Evolutionary conservation across 2,113 vertebrate genomes (phyloP), one percentile per base, ranked within the genome.

Genomic region (Aplodontia rufa): DNA sequence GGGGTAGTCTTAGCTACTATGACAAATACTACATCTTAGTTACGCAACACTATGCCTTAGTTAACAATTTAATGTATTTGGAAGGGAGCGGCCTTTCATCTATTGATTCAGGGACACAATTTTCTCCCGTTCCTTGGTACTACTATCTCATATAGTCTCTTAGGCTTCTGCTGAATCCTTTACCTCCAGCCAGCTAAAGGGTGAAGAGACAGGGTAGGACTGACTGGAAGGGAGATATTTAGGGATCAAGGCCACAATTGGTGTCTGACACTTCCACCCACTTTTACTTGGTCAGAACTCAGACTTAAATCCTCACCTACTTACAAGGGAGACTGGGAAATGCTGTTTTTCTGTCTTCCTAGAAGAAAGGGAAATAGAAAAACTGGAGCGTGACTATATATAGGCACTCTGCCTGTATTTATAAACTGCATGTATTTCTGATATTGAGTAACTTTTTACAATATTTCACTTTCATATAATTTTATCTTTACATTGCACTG

Each of bases 391-490:
- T 47, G 45, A 90, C 32, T 83, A 47, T n/a, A 53, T 40, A 22
- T 8, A 91, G 49, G 11, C 47, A 42, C 11, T 74, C 12, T 91
- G n/a, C n/a, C 13, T 66, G 4, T 4, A 37, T 68, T 88, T 89
- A 26, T 40, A 75, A 64, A 71, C 58, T 80, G 53, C 11, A 66
- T 55, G 32, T 68, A 62, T 82, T 91, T 93, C 53, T 71, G 22
- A 32, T 45, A 58, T 37, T 71, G 49, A 92, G 30, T 80, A 91
- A 8, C 55, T 42, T 90, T 75, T 87, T 60, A 45, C 84, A 64
- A 87, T 94, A 79, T 58, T 78, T 93, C 87, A 30, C n/a, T 80
- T 66, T 94, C 24, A 60, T 58, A 32, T 78, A 24, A 19, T 78
- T 87, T 3, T 60, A 22, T 81, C 9, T 88, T 95, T 78, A 87